phyloP scores from a whole-genome alignment of 2,797 vertebrate genomes.

The Pterois miles region DNA sequence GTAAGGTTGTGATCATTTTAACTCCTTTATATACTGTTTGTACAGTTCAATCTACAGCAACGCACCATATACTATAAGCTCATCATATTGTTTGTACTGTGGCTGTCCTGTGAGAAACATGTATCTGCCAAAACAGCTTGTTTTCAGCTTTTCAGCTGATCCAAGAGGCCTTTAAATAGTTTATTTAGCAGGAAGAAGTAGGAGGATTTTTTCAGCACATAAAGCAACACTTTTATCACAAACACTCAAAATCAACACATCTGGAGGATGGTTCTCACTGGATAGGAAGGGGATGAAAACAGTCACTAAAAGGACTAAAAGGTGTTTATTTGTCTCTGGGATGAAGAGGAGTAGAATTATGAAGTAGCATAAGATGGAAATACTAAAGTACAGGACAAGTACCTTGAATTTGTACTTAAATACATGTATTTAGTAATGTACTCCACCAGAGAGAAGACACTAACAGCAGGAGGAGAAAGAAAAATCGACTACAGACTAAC shows the following conservation, averaged over 20 bases:
- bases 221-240: neutral
- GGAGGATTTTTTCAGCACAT: neutral
- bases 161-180: neutral
- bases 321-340: neutral
- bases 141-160: neutral
- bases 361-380: neutral
- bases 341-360: neutral
- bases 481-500: neutral
- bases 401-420: neutral
- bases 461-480: neutral
- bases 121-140: too few species aligned
- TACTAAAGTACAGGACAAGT: neutral
- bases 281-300: neutral
- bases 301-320: too few species aligned
- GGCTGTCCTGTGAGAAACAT: too few species aligned
- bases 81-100: too few species aligned
- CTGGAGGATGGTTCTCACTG: neutral
- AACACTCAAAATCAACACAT: neutral
- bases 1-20: too few species aligned
- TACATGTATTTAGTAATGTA: neutral
- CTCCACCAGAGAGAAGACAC: neutral
- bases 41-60: too few species aligned
- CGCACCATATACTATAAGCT: too few species aligned
- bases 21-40: too few species aligned
- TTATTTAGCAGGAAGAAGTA: neutral